Evolutionary conservation across 2,113 vertebrate species (phyloP).

Genomic region (Origma solitaria): DNA sequence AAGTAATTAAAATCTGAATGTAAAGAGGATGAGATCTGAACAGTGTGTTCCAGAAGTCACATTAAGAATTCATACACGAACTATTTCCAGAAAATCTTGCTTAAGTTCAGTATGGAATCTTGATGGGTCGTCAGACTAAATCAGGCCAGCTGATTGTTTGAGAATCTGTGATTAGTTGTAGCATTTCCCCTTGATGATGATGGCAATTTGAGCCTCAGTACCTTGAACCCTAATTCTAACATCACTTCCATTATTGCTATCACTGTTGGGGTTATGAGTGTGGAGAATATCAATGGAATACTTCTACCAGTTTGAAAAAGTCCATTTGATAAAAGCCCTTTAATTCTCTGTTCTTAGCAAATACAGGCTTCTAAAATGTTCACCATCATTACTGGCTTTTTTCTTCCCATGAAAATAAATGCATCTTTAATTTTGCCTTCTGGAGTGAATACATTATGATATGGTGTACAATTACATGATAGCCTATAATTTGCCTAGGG

Average conservation of each 20-base stretch:
- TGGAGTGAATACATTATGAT: neutral
- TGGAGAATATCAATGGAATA: neutral
- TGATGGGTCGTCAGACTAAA: neutral
- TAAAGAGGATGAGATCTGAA: neutral
- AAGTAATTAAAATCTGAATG: neutral
- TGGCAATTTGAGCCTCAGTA: neutral
- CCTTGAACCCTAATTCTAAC: neutral
- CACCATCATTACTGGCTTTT: conserved; percentile 2
- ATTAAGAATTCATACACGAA: neutral
- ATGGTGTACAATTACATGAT: neutral
- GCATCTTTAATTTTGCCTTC: conserved; percentile 29
- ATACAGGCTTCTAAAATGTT: conserved; percentile 2
- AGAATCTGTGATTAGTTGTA: neutral
- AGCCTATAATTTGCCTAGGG: neutral
- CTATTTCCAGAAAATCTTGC: neutral
- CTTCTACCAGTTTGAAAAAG: neutral
- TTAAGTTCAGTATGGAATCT: neutral
- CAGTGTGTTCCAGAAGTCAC: neutral
- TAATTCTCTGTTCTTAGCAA: conserved; percentile 6
- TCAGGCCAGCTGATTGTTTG: neutral
- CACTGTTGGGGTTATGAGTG: neutral
- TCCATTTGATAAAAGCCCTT: conserved; percentile 11
- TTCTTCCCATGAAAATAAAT: conserved; percentile 16
- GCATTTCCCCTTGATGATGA: neutral
- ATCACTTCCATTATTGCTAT: neutral